These are phyloP conservation scores for Cepaea nemoralis DNA, from an alignment of 1,140 invertebrate genomes.

Conservation along the genomic window DNA sequence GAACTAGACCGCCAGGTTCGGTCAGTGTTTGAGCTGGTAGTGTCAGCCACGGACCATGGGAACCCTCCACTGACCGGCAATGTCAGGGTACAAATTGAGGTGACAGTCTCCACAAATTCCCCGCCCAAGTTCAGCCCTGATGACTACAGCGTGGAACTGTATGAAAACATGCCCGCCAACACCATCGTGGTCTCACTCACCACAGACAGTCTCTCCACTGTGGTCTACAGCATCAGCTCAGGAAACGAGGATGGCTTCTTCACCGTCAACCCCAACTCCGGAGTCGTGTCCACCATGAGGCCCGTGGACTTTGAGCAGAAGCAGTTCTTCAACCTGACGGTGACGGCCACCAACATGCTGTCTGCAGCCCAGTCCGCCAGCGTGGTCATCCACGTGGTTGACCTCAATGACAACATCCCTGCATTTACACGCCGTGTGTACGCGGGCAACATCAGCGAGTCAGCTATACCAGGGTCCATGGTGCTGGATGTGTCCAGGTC, in stretches of 20 bases:
- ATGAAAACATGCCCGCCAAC: constrained; percentile 85
- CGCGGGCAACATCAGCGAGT: constrained; percentile 81
- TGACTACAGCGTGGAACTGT: constrained; percentile 83
- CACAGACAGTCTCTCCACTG: constrained; percentile 75
- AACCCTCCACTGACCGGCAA: constrained; percentile 82
- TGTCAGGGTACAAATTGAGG: constrained; percentile 85
- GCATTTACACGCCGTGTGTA: constrained; percentile 80
- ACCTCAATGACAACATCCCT: constrained; percentile 86
- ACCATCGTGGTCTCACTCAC: constrained; percentile 83
- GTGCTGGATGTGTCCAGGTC: constrained; percentile 78
- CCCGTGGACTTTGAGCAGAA: constrained; percentile 76
- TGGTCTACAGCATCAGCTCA: constrained; percentile 63
- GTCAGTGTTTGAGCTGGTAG: constrained; percentile 84
- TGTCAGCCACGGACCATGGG: constrained; percentile 87
- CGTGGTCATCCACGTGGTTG: constrained; percentile 72
- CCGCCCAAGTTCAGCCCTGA: constrained; percentile 80
- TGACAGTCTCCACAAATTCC: constrained; percentile 90
- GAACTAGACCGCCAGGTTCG: constrained; percentile 86
- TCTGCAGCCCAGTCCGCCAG: constrained; percentile 66
- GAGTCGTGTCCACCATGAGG: constrained; percentile 69
- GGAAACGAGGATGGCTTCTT: constrained; percentile 70
- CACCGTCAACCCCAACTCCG: constrained; percentile 71
- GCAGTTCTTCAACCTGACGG: constrained; percentile 84
- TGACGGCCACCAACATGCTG: constrained; percentile 89
- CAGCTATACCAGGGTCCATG: constrained; percentile 80